A percentile compares a stretch with the other conserved stretches of the same genome.
These are phyloP conservation scores for Urocyon cinereoargenteus DNA, from an alignment of 2,797 vertebrate species.

Conservation along the genomic window DNA sequence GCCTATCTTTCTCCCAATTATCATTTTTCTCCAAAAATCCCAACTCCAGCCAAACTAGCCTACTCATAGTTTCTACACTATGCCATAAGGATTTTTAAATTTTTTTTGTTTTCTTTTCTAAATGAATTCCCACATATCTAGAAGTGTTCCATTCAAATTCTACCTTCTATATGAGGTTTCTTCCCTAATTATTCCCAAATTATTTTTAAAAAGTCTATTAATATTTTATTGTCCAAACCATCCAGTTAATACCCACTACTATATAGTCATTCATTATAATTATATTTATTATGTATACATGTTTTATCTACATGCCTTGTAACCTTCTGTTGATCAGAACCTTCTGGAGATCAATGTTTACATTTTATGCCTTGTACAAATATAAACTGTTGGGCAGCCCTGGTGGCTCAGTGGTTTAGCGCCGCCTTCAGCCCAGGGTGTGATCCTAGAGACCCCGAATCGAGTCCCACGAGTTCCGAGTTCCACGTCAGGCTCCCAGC, in stretches of 20 bases:
- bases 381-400: neutral
- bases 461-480: no score
- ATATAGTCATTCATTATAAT: neutral
- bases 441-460: no score
- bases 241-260: neutral
- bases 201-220: neutral
- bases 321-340: neutral
- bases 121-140: neutral
- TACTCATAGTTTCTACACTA: neutral
- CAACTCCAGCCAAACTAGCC: neutral
- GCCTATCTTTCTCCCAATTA: neutral
- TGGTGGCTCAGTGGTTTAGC: no score
- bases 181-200: neutral
- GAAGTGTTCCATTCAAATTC: neutral
- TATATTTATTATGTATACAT: neutral
- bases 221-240: constrained; percentile 19
- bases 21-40: neutral
- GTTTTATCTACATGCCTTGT: neutral
- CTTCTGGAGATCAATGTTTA: neutral
- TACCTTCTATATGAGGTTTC: neutral
- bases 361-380: neutral
- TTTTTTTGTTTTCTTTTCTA: neutral
- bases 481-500: no score
- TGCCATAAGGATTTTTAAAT: neutral
- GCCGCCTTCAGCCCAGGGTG: no score